Evolutionary conservation across 2,113 vertebrate genomes (phyloP), one percentile per base, ranked within the genome.

Genomic region (Enhydra lutris): DNA sequence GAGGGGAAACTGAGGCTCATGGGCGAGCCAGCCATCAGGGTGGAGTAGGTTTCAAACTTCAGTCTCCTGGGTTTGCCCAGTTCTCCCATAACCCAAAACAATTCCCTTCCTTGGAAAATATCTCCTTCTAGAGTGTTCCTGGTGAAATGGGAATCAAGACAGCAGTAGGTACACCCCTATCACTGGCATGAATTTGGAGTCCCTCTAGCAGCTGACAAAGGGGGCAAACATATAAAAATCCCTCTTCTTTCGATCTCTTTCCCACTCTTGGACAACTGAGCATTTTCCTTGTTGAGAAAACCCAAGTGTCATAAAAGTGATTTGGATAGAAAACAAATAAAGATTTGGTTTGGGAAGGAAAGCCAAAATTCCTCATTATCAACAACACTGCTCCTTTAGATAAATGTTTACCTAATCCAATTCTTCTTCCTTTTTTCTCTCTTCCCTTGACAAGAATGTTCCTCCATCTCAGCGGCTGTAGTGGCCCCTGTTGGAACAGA

Each of bases 401-500:
- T 79, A 95, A 96, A 94, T 89, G 82, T 89, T 90, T 95, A 92
- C 96, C 76, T 89, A 97, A 95, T 97, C 36, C 36, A 26, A 26
- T 85, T 98, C 91, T 98, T 96, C 97, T 89, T 84, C 84, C 94
- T 67, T 52, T 69, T 78, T 85, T 55, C 79, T 42, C 61, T 7
- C 39, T 69, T 76, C 45, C 83, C 90, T 63, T 88, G 92, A 96
- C 91, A 93, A 92, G 89, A 97, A 95, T 93, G 97, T 94, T 93
- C 88, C 97, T 88, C 95, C 93, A 61, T 92, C 97, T 95, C n/a
- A 0, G 0, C 88, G 96, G 97, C 97, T 95, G 7, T 97, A n/a
- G 86, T 29, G 96, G 97, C 98, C 96, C 98, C 98, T 97, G 97
- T 95, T 97, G 97, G 96, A 84, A 97, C 97, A 96, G 97, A 97